These are phyloP conservation scores for Rhodinocichla rosea DNA, from an alignment of 2,113 vertebrate genomes.

Conservation along the genomic window DNA sequence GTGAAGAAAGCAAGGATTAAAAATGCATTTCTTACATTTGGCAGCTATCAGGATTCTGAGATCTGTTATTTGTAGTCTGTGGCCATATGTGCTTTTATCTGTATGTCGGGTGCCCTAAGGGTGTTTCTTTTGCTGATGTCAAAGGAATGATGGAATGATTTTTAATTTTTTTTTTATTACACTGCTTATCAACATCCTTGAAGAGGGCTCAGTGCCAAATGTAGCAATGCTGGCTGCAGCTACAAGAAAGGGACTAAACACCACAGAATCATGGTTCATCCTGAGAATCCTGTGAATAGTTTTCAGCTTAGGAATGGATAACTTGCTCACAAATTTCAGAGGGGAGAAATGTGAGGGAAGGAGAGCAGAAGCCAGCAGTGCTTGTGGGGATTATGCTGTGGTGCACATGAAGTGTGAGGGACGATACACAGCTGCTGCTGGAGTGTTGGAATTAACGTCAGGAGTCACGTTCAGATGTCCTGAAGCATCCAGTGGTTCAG, in stretches of 20 bases:
- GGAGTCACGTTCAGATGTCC: neutral
- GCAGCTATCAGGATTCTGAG: neutral
- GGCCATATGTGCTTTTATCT: neutral
- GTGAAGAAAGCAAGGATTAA: neutral
- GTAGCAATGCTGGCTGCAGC: neutral
- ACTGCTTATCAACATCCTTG: neutral
- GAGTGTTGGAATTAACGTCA: neutral
- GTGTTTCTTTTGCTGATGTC: neutral
- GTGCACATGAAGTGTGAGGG: neutral
- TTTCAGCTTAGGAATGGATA: neutral
- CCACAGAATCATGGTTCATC: neutral
- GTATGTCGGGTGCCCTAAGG: neutral
- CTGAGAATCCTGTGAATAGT: neutral
- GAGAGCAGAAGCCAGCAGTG: neutral
- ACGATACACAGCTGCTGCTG: neutral
- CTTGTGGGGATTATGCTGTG: neutral
- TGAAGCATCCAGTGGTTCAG: neutral
- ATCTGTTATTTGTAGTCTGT: neutral
- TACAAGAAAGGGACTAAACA: neutral
- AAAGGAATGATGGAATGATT: neutral
- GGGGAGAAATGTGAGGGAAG: neutral
- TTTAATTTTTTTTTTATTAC: neutral
- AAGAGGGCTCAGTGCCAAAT: neutral
- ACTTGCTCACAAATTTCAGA: neutral
- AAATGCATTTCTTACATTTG: neutral